Evolutionary conservation across 2,888 invertebrate genomes (phyloP).

Genomic region (Nymphalis polychloros): DNA sequence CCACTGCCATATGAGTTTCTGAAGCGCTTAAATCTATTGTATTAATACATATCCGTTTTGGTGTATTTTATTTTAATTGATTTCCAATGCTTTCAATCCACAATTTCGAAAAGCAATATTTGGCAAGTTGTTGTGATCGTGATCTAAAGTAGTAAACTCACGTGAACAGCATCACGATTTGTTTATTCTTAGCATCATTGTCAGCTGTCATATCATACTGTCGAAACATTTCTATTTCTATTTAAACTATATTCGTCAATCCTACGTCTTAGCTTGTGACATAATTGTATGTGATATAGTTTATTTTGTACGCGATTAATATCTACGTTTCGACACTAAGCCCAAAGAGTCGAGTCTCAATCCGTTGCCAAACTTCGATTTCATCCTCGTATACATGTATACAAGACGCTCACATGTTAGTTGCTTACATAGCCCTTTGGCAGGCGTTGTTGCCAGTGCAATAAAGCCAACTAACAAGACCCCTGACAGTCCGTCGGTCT

Average conservation of each 20-base stretch:
- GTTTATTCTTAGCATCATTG: constrained; percentile 33
- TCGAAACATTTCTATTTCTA: constrained; percentile 41
- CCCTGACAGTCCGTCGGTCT: constrained; percentile 58
- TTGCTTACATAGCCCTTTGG: constrained; percentile 60
- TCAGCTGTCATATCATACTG: constrained; percentile 25
- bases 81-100: no score
- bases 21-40: no score
- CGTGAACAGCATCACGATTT: constrained; percentile 36
- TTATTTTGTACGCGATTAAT: constrained; percentile 32
- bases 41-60: no score
- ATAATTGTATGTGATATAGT: constrained; percentile 40
- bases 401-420: constrained; percentile 26
- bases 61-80: no score
- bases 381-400: constrained; percentile 41
- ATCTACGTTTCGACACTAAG: constrained; percentile 35
- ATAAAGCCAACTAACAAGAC: constrained; percentile 51
- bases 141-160: constrained; percentile 23
- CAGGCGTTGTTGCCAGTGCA: constrained; percentile 57
- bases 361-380: constrained; percentile 56
- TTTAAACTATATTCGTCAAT: constrained; percentile 38
- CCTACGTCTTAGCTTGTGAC: constrained; percentile 42
- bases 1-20: no score
- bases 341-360: constrained; percentile 37
- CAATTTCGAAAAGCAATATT: not conserved
- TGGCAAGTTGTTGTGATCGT: constrained; percentile 13